Base-by-base conservation (phyloP, 2,797 vertebrate genomes). In the Acrossocheilus wenchowensis region DNA sequence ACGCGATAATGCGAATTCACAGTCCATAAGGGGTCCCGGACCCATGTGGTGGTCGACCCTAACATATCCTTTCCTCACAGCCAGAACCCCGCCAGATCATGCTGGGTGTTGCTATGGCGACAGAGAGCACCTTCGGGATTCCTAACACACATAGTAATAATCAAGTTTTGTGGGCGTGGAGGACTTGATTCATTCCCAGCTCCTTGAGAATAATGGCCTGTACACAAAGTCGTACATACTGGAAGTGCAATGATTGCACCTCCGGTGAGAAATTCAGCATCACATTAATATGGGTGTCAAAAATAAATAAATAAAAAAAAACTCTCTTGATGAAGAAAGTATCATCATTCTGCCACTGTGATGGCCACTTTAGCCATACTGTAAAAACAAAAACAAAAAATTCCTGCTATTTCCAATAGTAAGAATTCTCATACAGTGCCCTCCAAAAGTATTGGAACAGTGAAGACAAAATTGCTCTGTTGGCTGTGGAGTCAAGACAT, bases 61-160 rank as follows among this genome's bases (percentile, higher is more conserved):
- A 54, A 78, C 43, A n/a, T 45, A 74, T 41, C 82, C 66, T 79
- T 48, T 57, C 48, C 79, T 69, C 78, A 77, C 87, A 87, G 82
- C 39, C 10, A 66, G 73, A 66, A 43, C 26, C 48, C 87, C 43
- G 39, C 50, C 78, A 81, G 54, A 41, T 11, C 86, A 91, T 87
- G 81, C 86, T 88, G 86, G 88, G 87, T 90, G 95, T 96, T 95
- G 92, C 95, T 90, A 96, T 95, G 92, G 94, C 41, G 92, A 96
- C 91, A 52, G 69, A 88, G 90, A 88, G 89, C 90, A 91, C 90
- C 84, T 73, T 91, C 91, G 86, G 90, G 91, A 89, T 79, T 87
- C 72, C 74, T 71, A 82, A 50, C 71, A 64, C 77, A 90, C 92
- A 90, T 86, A 81, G 78, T 62, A 89, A 91, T 92, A 93, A 90